Base-by-base conservation (phyloP, 2,797 vertebrate species). In the Microchirus variegatus region DNA sequence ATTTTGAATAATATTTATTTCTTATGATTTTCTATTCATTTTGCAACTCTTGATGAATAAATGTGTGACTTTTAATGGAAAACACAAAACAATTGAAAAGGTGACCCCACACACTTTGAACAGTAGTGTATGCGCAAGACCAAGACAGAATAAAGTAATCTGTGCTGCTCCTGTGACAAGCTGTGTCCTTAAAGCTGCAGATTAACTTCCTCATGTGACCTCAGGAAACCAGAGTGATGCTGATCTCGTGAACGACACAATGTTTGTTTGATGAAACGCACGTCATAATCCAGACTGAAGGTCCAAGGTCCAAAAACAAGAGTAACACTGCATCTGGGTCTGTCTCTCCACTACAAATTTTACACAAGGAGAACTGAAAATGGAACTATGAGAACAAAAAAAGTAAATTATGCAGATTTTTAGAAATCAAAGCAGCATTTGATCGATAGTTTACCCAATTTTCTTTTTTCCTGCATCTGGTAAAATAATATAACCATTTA, bases 121-220 rank as follows among this genome's bases (percentile, higher is more conserved):
- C n/a, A n/a, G n/a, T n/a, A n/a, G n/a, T n/a, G n/a, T n/a, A n/a
- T n/a, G n/a, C n/a, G n/a, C n/a, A n/a, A n/a, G n/a, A n/a, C n/a
- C n/a, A n/a, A n/a, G n/a, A n/a, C n/a, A 35, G 2, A 54, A 3
- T 19, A 26, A 9, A 38, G 4, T 14, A 4, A 53, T 50, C 0
- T 43, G 43, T 49, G 19, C 3, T 8, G 36, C 10, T 59, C 40
- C 18, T 55, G 15, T 48, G 41, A 60, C 49, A 51, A 0, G 3
- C 36, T 18, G 15, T 52, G 4, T 41, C 58, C 45, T 18, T 55
- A 71, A 84, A 55, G 37, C 47, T 57, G 0, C 0, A 66, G 65
- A 48, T 85, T 78, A 78, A 54, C 58, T 6, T 40, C 67, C 63
- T 65, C 77, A 83, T 82, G 69, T 84, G 82, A 85, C 45, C 58